Percentiles rank a stretch among this genome's conserved stretches.
These are phyloP conservation scores for Steinernema feltiae DNA, from an alignment of 1,140 invertebrate species.

Conservation along the genomic window DNA sequence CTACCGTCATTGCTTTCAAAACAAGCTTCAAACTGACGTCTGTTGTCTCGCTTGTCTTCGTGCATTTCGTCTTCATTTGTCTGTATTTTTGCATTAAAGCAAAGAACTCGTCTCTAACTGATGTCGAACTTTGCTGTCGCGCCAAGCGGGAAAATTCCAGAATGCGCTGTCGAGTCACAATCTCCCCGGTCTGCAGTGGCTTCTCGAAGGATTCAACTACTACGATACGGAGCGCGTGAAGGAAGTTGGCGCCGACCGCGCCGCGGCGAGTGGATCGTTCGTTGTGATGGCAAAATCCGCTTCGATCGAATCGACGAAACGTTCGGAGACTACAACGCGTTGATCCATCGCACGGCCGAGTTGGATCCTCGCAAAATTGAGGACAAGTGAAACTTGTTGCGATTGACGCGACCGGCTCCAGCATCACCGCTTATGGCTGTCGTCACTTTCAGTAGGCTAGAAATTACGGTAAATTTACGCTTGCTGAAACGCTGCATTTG, in stretches of 20 bases:
- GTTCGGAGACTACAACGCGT: slow-evolving; percentile 43
- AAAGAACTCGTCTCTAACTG: too few relatives aligned
- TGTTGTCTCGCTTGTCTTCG: too few relatives aligned
- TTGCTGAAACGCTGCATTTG: neutral
- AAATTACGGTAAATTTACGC: neutral
- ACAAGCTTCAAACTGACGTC: too few relatives aligned
- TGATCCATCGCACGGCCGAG: slow-evolving; percentile 42
- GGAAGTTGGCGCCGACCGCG: slow-evolving; percentile 72
- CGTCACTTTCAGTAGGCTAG: slow-evolving; percentile 39
- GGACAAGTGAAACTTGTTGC: slow-evolving; percentile 35
- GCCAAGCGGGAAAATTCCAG: slow-evolving; percentile 29
- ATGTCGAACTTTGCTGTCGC: slow-evolving; percentile 19
- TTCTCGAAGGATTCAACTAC: slow-evolving; percentile 55
- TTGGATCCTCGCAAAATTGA: slow-evolving; percentile 38
- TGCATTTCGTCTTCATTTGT: too few relatives aligned
- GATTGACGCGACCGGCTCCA: slow-evolving; percentile 36
- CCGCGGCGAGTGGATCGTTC: slow-evolving; percentile 81
- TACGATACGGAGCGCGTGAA: slow-evolving; percentile 68
- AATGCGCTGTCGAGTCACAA: slow-evolving; percentile 38
- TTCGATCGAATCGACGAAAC: slow-evolving; percentile 35
- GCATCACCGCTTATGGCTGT: slow-evolving; percentile 45
- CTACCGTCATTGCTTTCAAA: too few relatives aligned
- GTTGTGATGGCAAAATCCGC: slow-evolving; percentile 45
- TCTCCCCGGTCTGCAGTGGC: slow-evolving; percentile 41
- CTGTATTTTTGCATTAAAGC: too few relatives aligned